Percentiles rank a stretch among this genome's conserved stretches.
Conservation (phyloP, 2,113 vertebrate species). For the Istiophorus platypterus region DNA sequence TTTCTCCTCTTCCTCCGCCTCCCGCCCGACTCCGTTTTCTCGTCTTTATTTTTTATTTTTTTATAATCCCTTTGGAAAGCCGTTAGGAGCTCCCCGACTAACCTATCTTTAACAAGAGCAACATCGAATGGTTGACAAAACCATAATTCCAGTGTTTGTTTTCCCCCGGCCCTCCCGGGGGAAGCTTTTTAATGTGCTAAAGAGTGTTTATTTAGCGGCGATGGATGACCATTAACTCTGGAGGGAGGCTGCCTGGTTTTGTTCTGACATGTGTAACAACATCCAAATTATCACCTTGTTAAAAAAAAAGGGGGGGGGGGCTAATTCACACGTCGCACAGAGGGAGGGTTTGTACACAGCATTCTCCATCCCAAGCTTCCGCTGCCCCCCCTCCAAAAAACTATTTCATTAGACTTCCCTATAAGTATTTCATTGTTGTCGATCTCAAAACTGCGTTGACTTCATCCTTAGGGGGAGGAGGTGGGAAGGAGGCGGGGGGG, state of each 20-base stretch:
- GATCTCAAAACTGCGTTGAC: constrained; percentile 18
- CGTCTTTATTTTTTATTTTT: neutral
- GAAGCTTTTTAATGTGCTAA: constrained; percentile 49
- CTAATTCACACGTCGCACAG: constrained; percentile 63
- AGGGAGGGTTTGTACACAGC: constrained; percentile 42
- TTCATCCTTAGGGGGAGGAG: constrained; percentile 30
- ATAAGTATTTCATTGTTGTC: constrained; percentile 24
- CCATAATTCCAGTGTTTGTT: constrained; percentile 16
- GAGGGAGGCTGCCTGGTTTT: constrained; percentile 59
- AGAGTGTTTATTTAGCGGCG: constrained; percentile 72
- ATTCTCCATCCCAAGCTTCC: constrained; percentile 13
- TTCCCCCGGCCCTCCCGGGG: constrained; percentile 27
- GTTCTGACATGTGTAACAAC: constrained; percentile 69
- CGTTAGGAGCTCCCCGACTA: neutral
- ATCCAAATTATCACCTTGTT: constrained; percentile 76
- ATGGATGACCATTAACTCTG: constrained; percentile 71
- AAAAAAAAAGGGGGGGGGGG: too few species aligned
- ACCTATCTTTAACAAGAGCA: constrained; percentile 7
- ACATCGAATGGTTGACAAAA: constrained; percentile 48
- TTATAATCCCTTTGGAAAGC: neutral
- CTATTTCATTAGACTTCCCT: constrained; percentile 15
- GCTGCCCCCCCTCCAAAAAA: neutral
- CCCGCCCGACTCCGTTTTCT: neutral
- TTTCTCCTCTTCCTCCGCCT: constrained; percentile 52
- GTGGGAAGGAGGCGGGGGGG: too few species aligned